A percentile compares a stretch with the other conserved stretches of the same genome.
phyloP scores from a whole-genome alignment of 2,113 vertebrate species.

The Helogale parvula region DNA sequence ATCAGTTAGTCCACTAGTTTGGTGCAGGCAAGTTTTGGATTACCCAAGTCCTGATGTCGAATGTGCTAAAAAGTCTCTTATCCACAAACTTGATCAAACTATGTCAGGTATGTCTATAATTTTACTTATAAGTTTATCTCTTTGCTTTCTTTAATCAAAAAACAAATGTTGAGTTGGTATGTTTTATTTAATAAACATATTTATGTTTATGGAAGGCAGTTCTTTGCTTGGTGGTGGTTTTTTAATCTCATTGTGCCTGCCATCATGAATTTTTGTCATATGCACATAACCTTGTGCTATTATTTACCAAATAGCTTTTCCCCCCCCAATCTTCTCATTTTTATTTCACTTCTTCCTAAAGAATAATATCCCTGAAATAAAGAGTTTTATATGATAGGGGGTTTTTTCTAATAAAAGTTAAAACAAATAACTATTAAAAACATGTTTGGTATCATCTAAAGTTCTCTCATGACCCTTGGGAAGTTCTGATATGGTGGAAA shows the following conservation, averaged over 20 bases:
- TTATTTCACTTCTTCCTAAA: constrained; percentile 5
- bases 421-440: constrained; percentile 19
- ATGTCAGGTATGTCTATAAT: constrained; percentile 92
- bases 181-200: background rate
- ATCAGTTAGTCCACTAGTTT: constrained; percentile 94
- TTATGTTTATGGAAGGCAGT: background rate
- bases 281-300: background rate
- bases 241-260: background rate
- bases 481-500: background rate
- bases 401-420: background rate
- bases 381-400: background rate
- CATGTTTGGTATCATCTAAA: background rate
- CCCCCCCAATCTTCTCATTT: background rate
- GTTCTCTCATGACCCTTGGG: background rate
- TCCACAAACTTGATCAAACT: constrained; percentile 97
- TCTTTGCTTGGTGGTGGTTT: constrained; percentile 38
- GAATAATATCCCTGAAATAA: background rate
- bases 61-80: constrained; percentile 96
- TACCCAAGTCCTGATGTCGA: constrained; percentile 98
- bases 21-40: constrained; percentile 98
- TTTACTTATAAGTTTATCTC: constrained; percentile 51
- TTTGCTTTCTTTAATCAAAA: constrained; percentile 55
- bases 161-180: background rate
- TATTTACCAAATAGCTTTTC: background rate
- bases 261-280: background rate